Evolutionary conservation across 2,113 vertebrate genomes (phyloP), one percentile per base, ranked within the genome.

Genomic region (Cheirogaleus medius): DNA sequence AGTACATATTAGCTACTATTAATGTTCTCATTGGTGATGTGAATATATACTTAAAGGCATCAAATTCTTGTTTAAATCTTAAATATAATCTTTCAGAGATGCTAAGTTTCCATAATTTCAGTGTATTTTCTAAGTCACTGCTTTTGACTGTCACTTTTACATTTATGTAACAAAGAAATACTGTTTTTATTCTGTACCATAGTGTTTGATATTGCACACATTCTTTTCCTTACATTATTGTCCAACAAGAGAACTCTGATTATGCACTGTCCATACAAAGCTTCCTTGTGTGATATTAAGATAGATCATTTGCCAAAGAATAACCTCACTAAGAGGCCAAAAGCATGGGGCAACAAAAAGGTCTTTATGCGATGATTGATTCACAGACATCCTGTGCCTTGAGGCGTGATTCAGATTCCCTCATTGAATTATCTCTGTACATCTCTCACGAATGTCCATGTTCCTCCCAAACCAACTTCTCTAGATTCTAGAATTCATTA

Each of bases 291-390:
- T 85, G 25, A 90, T 93, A 96, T 96, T 97, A 97, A 97, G 96
- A 98, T 90, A 97, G 97, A 98, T 97, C 97, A 90, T 93, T 96
- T 97, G 97, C 97, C 97, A 98, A 96, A 97, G 87, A 96, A 96
- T 95, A 98, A 97, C 87, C 96, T 95, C 96, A 92, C 84, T 88
- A 86, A 95, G 77, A 97, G 44, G 91, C 96, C 94, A 96, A 92
- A 96, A 84, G 76, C 92, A 92, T 63, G 77, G 93, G 15, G 39
- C 29, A 95, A 98, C 97, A 98, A 97, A 96, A 94, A 87, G 4
- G 47, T 93, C 98, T 97, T 98, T 98, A 95, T 98, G 60, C n/a
- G 49, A 56, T 64, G 77, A 90, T 39, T 87, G 29, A 42, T 94
- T 96, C 96, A 93, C 60, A 96, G 81, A 84, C 96, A 88, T 95